Conservation (phyloP, 2,113 vertebrate species). For the Piprites chloris region DNA sequence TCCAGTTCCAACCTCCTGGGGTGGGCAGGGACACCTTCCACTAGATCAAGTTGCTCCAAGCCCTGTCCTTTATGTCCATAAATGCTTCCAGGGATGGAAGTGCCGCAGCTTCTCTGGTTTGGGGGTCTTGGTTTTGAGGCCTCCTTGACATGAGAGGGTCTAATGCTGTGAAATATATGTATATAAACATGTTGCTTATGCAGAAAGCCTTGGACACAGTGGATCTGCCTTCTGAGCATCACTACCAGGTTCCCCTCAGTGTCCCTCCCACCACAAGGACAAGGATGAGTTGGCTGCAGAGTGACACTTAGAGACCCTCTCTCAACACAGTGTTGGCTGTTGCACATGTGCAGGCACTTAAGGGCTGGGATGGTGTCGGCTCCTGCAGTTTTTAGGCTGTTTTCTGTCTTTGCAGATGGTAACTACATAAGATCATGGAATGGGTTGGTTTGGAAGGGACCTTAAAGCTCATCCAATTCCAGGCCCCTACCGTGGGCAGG, state of each 20-base stretch:
- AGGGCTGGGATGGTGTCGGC: too few species aligned
- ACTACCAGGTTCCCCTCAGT: accelerated
- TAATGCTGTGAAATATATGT: not conserved
- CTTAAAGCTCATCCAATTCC: accelerated
- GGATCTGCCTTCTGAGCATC: not conserved
- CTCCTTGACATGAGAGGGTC: not conserved
- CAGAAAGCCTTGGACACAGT: accelerated
- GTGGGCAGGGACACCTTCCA: not conserved
- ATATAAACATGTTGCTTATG: not conserved
- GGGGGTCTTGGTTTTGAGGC: not conserved
- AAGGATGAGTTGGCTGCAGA: not conserved
- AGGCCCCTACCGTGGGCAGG: not conserved
- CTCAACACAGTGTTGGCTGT: not conserved
- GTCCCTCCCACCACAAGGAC: not conserved
- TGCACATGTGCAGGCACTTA: accelerated
- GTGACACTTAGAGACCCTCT: not conserved
- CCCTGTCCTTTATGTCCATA: accelerated
- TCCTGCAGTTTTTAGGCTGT: accelerated
- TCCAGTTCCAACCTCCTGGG: not conserved
- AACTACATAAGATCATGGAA: not conserved
- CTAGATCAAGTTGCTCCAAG: accelerated
- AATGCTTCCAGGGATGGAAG: not conserved
- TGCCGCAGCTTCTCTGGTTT: not conserved
- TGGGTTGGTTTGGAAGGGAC: not conserved
- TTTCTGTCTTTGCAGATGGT: not conserved